phyloP scores from a whole-genome alignment of 2,797 vertebrate genomes.

The Harpagifer antarcticus region DNA sequence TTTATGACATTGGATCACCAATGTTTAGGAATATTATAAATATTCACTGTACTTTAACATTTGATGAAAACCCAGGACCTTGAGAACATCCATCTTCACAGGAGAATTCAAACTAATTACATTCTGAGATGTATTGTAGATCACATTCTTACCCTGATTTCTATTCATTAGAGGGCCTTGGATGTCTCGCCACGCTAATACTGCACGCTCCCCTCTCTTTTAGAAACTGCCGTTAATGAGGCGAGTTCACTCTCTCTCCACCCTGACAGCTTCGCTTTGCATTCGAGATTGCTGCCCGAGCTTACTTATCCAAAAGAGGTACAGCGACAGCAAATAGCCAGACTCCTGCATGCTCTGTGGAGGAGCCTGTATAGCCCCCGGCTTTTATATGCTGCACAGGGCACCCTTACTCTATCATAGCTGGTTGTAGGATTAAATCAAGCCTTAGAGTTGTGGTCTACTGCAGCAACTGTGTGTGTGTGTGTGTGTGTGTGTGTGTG shows the following conservation, averaged over 20 bases:
- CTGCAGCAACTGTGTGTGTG: constrained; percentile 35
- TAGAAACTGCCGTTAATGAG: constrained; percentile 57
- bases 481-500: constrained; percentile 12
- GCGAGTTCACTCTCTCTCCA: constrained; percentile 37
- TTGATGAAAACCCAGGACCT: not conserved
- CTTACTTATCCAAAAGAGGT: constrained; percentile 28
- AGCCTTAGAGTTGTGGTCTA: constrained; percentile 40
- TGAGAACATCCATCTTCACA: not conserved
- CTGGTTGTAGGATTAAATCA: constrained; percentile 56
- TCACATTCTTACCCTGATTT: constrained; percentile 28
- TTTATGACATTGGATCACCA: not conserved
- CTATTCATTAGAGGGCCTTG: constrained; percentile 39
- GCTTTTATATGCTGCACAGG: constrained; percentile 29
- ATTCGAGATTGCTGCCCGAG: constrained; percentile 50
- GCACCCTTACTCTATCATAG: constrained; percentile 36
- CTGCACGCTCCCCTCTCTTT: constrained; percentile 7
- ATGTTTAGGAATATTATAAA: constrained; percentile 3
- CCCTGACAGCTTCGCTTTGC: constrained; percentile 58
- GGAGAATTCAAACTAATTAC: not conserved
- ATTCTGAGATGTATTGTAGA: constrained; percentile 12
- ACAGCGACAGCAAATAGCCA: constrained; percentile 29
- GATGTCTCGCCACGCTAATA: constrained; percentile 22
- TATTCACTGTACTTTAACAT: not conserved
- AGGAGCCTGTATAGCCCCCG: constrained; percentile 18
- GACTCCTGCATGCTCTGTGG: constrained; percentile 19